These are phyloP conservation scores for Oxygymnocypris stewartii DNA, from an alignment of 2,113 vertebrate species.

Conservation along the genomic window DNA sequence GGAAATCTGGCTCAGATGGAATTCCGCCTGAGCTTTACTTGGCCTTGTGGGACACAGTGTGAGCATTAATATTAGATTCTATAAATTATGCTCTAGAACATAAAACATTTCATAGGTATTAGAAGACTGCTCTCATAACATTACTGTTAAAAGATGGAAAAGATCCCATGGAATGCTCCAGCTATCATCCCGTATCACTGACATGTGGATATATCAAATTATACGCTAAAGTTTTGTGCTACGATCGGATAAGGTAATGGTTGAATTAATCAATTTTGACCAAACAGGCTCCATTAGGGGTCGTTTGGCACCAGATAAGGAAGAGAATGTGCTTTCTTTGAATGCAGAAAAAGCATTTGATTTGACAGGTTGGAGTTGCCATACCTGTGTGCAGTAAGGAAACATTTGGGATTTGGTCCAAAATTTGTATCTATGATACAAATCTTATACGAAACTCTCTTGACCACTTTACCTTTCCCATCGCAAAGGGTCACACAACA, in stretches of 20 bases:
- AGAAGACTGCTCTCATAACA: background rate
- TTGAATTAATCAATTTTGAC: background rate
- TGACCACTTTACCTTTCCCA: too few relatives aligned
- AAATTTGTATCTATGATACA: too few relatives aligned
- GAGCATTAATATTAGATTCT: background rate
- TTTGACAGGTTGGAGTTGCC: background rate
- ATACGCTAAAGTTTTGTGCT: background rate
- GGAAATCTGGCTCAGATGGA: background rate
- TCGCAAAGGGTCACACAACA: too few relatives aligned
- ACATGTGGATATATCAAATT: background rate
- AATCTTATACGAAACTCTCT: too few relatives aligned
- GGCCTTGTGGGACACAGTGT: background rate
- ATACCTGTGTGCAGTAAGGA: too few relatives aligned
- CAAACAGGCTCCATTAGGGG: background rate
- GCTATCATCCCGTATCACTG: background rate
- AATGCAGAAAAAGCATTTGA: background rate
- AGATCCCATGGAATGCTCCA: background rate
- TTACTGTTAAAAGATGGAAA: slow-evolving; percentile 7
- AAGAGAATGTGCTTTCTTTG: background rate
- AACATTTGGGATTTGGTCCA: too few relatives aligned
- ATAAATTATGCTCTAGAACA: background rate
- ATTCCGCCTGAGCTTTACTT: too few relatives aligned
- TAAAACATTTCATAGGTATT: background rate
- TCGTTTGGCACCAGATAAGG: background rate
- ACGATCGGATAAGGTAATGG: background rate